Evolutionary conservation across 2,797 vertebrate genomes (phyloP), one percentile per base, ranked within the genome.

Genomic region (Sebastes aleutianus): DNA sequence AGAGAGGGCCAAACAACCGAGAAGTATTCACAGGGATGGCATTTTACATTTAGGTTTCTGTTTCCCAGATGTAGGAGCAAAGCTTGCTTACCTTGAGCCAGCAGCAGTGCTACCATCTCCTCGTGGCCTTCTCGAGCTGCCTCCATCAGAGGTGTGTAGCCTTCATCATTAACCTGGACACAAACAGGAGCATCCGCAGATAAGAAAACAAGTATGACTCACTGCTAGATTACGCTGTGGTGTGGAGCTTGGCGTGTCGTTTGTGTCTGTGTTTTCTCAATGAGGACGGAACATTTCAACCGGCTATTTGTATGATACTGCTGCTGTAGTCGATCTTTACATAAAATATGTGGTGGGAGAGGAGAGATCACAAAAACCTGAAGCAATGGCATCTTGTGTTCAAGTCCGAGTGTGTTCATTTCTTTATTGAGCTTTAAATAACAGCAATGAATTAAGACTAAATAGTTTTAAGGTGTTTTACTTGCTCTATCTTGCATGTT

Each of bases 61-160:
- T 72, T 82, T 64, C 29, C 7, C 5, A 74, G 22, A 67, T 72
- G 47, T 2, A 22, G 24, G 16, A 66, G 18, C 10, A 66, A 70
- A 74, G 18, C 29, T 50, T 67, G 26, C 50, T 79, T 87, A 99
- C 99, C 99, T 96, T 99, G 99, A 80, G 99, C 98, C 88, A 99
- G 95, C 54, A 99, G 96, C 79, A 99, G 95, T 36, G 98, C 98
- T 78, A 99, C 99, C 97, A 99, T 99, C 88, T 99, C 99, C 74
- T 99, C 99, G 3, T 99, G 99, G 79, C 99, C 99, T 92, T 99
- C 99, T 56, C 99, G 96, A 63, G 99, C 98, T 85, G 99, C 99
- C 92, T 99, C 99, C 99, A 99, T 99, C 74, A 99, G 94, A 29
- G 99, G 99, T 22, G 99, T 99, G 88, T 99, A 99, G 64, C 99